Base-by-base conservation (phyloP, 30 jellyfish, hydroid and myxozoan species). In the Turritopsis dohrnii region DNA sequence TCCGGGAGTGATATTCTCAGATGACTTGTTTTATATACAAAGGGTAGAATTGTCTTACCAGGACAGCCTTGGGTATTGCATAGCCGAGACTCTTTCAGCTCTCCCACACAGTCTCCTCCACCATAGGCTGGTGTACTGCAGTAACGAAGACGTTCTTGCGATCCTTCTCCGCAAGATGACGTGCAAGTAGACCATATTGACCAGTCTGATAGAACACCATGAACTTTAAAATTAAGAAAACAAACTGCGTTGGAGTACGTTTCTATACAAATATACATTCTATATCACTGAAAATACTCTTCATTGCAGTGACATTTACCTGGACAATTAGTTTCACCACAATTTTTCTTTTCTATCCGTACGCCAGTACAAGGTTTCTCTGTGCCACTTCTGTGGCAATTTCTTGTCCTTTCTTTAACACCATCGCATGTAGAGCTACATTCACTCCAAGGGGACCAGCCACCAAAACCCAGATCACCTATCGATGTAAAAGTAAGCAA, bases 391-490 rank as follows among this genome's bases (percentile, higher is more conserved):
- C 60, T 41, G 60, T 41, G 28, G 65, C 87, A 80, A 31, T 27
- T 16, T 17, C 87, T 25, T 53, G 52, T 20, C 41, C 87, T 20
- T 53, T 18, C 20, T 80, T 52, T 3, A 17, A 65, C 21, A 8
- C 87, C 87, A 17, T 80, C 81, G 53, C 87, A 80, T 13, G 87
- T 80, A 18, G 87, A 53, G 26, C 82, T 31, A 29, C 87, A 80
- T 26, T 4, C 79, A 28, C 83, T 80, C 87, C 87, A 80, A 17
- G 83, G 83, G 21, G 87, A 80, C 87, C 87, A 80, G 17, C 29
- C 84, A 53, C 81, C 77, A n/a, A 80, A 80, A 1, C 79, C 83
- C 7, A 53, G 17, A 41, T 80, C 83, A 23, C 29, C 87, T 80
- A 52, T n/a, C n/a, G n/a, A n/a, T n/a, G n/a, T n/a, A n/a, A n/a